phyloP scores from a whole-genome alignment of 2,888 invertebrate genomes.

The Falcaria lacertinaria region DNA sequence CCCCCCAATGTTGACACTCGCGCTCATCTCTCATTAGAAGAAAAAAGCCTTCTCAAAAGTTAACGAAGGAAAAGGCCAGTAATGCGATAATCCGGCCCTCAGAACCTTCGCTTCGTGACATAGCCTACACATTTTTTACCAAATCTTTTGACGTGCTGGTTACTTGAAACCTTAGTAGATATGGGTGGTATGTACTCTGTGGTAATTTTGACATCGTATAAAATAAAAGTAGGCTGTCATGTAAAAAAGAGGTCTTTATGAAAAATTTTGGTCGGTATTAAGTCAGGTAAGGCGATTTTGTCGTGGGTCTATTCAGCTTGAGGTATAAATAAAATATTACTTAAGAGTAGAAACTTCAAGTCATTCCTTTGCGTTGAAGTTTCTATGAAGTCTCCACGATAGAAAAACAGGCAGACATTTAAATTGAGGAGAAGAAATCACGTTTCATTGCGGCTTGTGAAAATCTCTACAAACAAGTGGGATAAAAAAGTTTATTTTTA shows the following conservation, averaged over 20 bases:
- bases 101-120: conserved; percentile 13
- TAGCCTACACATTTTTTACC: conserved; percentile 11
- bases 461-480: no score
- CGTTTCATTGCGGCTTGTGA: no score
- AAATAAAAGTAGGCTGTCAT: conserved; percentile 29
- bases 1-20: conserved; percentile 21
- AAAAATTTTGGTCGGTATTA: conserved; percentile 26
- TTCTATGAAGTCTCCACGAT: no score
- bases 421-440: no score
- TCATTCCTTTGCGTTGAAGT: no score
- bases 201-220: conserved; percentile 16
- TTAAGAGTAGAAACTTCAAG: background rate
- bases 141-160: conserved; percentile 1
- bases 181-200: conserved; percentile 5
- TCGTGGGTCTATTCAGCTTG: conserved; percentile 14
- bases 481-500: no score
- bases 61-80: conserved; percentile 27
- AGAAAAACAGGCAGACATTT: no score
- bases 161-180: background rate
- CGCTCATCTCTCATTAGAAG: conserved; percentile 19
- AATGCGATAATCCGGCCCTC: conserved; percentile 26
- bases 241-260: conserved; percentile 23
- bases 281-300: conserved; percentile 29
- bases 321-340: conserved; percentile 15
- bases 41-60: conserved; percentile 22